Evolutionary conservation across 2,113 vertebrate species (phyloP).

Genomic region (Lates calcarifer): DNA sequence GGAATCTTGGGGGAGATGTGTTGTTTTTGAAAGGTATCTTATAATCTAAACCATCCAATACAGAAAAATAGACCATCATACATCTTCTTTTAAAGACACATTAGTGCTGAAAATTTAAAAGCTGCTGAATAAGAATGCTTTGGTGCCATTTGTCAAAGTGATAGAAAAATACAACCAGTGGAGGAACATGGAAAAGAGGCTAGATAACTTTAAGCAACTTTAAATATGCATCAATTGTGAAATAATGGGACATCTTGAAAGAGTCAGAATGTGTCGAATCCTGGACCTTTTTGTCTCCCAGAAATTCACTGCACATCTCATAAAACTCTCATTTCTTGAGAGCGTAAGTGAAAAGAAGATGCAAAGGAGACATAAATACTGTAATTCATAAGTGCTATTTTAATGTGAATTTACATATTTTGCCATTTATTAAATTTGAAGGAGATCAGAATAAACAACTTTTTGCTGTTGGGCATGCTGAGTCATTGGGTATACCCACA

Average conservation of each 20-base stretch:
- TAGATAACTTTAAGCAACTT: neutral
- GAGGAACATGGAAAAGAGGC: neutral
- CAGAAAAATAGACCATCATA: neutral
- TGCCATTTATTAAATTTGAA: neutral
- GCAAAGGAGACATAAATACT: no score
- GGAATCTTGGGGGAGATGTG: neutral
- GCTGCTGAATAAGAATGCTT: neutral
- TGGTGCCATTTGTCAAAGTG: neutral
- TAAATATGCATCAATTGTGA: neutral
- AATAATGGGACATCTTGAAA: neutral
- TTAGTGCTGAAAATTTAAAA: neutral
- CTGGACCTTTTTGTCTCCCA: neutral
- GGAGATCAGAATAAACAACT: neutral
- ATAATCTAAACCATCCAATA: neutral
- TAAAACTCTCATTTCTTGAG: neutral
- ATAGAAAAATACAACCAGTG: neutral
- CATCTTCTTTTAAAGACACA: neutral
- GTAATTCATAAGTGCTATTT: neutral
- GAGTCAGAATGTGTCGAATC: neutral
- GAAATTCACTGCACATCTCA: neutral
- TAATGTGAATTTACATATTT: neutral
- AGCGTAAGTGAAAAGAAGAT: neutral
- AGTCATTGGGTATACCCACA: slow-evolving; percentile 32
- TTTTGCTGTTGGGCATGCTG: slow-evolving; percentile 6
- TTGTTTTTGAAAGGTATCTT: neutral